phyloP scores from a whole-genome alignment of 2,113 vertebrate genomes.

The Fukomys damarensis region DNA sequence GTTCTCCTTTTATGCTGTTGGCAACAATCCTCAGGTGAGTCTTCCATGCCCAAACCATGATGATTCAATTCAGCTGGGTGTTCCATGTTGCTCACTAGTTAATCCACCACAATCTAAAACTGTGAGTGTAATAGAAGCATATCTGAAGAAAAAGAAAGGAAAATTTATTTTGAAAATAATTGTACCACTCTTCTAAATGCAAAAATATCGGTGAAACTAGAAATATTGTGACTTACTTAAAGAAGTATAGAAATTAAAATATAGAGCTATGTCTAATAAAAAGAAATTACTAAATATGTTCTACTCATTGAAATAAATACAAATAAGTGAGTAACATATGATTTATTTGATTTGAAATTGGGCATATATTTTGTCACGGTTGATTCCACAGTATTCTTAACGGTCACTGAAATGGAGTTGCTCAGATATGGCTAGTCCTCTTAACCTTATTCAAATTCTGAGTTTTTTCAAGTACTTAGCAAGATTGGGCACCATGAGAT shows the following conservation, averaged over 20 bases:
- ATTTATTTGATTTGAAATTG: background rate
- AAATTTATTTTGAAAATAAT: conserved; percentile 47
- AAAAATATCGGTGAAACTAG: background rate
- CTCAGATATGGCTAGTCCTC: background rate
- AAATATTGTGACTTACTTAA: conserved; percentile 5
- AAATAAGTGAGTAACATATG: background rate
- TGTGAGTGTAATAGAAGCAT: background rate
- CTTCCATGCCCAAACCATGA: too few relatives aligned
- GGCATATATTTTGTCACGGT: conserved; percentile 19
- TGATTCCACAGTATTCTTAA: background rate
- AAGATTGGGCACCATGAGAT: background rate
- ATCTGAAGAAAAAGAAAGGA: background rate
- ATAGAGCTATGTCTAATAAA: background rate
- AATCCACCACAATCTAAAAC: too few relatives aligned
- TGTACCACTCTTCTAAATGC: background rate
- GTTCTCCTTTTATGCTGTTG: too few relatives aligned
- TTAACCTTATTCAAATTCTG: background rate
- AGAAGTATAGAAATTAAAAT: background rate
- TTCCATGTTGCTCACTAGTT: too few relatives aligned
- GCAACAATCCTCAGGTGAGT: too few relatives aligned
- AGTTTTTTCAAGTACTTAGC: background rate
- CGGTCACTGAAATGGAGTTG: background rate
- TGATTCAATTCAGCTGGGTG: too few relatives aligned
- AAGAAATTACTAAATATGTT: background rate
- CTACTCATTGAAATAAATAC: background rate